Conservation (phyloP, 2,888 invertebrate genomes). For the Luperina nickerlii region DNA sequence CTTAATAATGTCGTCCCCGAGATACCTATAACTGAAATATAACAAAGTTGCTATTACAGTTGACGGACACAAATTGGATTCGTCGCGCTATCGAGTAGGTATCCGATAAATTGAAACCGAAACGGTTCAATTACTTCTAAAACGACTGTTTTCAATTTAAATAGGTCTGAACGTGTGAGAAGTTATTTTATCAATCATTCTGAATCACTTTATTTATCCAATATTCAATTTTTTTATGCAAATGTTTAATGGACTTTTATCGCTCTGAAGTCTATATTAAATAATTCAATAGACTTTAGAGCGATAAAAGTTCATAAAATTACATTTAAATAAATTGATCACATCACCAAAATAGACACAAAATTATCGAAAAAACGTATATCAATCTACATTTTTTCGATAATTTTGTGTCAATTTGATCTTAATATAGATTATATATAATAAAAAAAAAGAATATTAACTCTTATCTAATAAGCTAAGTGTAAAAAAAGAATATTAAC, state of each 20-base stretch:
- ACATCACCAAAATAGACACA: no score
- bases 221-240: background rate
- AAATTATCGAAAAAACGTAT: no score
- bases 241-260: background rate
- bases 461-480: no score
- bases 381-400: no score
- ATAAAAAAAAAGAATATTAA: no score
- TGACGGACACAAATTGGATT: constrained; percentile 39
- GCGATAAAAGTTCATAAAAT: no score
- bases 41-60: background rate
- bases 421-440: no score
- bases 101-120: constrained; percentile 25
- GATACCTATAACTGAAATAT: constrained; percentile 11
- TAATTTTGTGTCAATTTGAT: no score
- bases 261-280: no score
- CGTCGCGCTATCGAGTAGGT: constrained; percentile 5
- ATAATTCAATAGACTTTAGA: no score
- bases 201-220: background rate
- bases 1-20: background rate
- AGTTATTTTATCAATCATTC: background rate
- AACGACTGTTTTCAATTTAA: constrained; percentile 12
- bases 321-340: no score
- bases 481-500: no score
- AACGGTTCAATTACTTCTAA: constrained; percentile 25
- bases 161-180: constrained; percentile 13